Conservation (phyloP, 1,140 invertebrate genomes). For the Cherax destructor region DNA sequence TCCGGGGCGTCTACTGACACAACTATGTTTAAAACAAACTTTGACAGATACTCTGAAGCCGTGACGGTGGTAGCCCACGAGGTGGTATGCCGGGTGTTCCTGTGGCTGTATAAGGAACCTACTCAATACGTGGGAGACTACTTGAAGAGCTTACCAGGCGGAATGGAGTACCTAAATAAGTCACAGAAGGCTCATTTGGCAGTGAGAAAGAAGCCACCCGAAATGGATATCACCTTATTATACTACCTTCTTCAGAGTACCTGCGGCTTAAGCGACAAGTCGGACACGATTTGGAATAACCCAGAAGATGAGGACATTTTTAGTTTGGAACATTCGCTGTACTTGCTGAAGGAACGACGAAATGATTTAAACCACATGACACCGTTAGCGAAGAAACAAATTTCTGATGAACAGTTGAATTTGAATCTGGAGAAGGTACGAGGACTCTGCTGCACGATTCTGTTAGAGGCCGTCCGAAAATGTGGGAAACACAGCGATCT, state of each 20-base stretch:
- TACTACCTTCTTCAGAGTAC: not conserved
- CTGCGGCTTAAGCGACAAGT: not conserved
- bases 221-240: constrained; percentile 8
- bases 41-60: not conserved
- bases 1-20: not conserved
- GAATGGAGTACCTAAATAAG: not conserved
- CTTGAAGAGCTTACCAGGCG: not conserved
- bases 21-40: not conserved
- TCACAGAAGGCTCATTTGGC: not conserved
- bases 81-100: constrained; percentile 8
- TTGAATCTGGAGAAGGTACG: not conserved
- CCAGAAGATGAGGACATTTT: not conserved
- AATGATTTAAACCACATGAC: constrained; percentile 1
- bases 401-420: not conserved
- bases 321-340: constrained; percentile 11
- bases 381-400: not conserved
- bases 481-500: not conserved
- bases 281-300: not conserved
- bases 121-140: constrained; percentile 7
- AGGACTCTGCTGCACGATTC: not conserved
- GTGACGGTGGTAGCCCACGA: not conserved
- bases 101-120: constrained; percentile 1
- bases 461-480: not conserved
- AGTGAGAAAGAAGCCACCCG: not conserved
- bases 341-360: constrained; percentile 22